Evolutionary conservation across 2,888 invertebrate genomes (phyloP).

Genomic region (Cerceris ruficornis): DNA sequence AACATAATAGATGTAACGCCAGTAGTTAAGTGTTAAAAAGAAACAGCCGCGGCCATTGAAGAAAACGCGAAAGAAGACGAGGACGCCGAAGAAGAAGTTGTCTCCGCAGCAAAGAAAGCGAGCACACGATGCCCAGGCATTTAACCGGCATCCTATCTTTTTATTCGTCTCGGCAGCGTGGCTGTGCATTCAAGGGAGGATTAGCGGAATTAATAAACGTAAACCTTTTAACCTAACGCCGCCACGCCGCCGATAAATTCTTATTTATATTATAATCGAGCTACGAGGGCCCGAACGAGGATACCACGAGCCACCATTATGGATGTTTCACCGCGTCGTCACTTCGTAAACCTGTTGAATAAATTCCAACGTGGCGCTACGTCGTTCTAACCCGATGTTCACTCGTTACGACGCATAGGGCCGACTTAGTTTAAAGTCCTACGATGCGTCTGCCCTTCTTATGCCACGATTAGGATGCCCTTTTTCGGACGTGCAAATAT

Average conservation of each 20-base stretch:
- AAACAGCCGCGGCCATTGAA: neutral
- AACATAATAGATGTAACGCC: too few species aligned
- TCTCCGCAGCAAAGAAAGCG: constrained; percentile 27
- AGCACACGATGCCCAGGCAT: constrained; percentile 24
- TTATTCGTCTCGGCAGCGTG: constrained; percentile 8
- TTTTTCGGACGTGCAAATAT: constrained; percentile 18
- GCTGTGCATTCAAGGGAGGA: constrained; percentile 51
- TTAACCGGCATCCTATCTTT: constrained; percentile 17
- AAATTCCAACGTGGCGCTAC: constrained; percentile 64
- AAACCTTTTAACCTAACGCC: constrained; percentile 79
- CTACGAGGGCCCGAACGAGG: constrained; percentile 45
- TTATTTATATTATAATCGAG: constrained; percentile 79
- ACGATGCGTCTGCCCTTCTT: neutral
- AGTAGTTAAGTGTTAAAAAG: too few species aligned
- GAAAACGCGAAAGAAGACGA: neutral
- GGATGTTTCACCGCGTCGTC: constrained; percentile 78
- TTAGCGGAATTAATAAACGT: constrained; percentile 80
- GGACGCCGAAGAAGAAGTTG: constrained; percentile 27
- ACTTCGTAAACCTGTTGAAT: constrained; percentile 79
- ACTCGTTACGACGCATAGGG: constrained; percentile 48
- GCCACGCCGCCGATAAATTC: constrained; percentile 76
- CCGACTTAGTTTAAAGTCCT: constrained; percentile 24
- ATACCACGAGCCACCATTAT: constrained; percentile 76
- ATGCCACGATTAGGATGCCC: constrained; percentile 10
- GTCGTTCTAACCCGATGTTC: constrained; percentile 37